phyloP scores from a whole-genome alignment of 2,113 vertebrate genomes.

The Conger conger region DNA sequence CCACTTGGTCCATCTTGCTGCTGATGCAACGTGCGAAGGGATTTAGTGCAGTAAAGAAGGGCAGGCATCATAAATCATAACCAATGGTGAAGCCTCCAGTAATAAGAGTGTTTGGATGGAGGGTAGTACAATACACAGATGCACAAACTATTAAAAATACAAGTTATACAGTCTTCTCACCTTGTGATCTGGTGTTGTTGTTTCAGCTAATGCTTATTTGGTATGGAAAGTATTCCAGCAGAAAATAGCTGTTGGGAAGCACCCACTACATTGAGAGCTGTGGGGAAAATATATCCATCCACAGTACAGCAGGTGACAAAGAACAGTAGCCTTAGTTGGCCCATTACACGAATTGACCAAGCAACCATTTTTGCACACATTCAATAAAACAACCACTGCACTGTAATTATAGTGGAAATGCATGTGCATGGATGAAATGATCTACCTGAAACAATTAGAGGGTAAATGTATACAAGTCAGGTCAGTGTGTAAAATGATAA shows the following conservation, averaged over 20 bases:
- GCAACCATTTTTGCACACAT: conserved; percentile 46
- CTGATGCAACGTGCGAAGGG: conserved; percentile 16
- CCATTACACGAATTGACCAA: conserved; percentile 39
- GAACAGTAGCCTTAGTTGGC: conserved; percentile 14
- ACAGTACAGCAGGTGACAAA: conserved; percentile 25
- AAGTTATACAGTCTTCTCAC: not conserved
- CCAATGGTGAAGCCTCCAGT: not conserved
- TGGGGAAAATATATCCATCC: conserved; percentile 13
- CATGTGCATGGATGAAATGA: conserved; percentile 14
- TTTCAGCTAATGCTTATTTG: conserved; percentile 8
- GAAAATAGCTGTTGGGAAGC: conserved; percentile 23
- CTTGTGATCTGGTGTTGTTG: conserved; percentile 5
- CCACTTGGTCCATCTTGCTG: conserved; percentile 12
- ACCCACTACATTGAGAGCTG: conserved; percentile 6
- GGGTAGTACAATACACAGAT: conserved; percentile 18
- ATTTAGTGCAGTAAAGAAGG: conserved; percentile 21
- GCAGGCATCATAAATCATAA: conserved; percentile 24
- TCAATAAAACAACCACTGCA: conserved; percentile 29
- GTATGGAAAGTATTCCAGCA: conserved; percentile 21
- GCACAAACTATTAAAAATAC: conserved; percentile 14
- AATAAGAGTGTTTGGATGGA: not conserved
- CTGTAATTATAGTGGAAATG: conserved; percentile 23
- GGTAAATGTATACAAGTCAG: not conserved
- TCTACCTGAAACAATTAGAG: not conserved
- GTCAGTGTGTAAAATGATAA: not conserved